Percentiles rank a stretch among this genome's conserved stretches.
These are phyloP conservation scores for Cebidichthys violaceus DNA, from an alignment of 2,113 vertebrate genomes.

Conservation along the genomic window DNA sequence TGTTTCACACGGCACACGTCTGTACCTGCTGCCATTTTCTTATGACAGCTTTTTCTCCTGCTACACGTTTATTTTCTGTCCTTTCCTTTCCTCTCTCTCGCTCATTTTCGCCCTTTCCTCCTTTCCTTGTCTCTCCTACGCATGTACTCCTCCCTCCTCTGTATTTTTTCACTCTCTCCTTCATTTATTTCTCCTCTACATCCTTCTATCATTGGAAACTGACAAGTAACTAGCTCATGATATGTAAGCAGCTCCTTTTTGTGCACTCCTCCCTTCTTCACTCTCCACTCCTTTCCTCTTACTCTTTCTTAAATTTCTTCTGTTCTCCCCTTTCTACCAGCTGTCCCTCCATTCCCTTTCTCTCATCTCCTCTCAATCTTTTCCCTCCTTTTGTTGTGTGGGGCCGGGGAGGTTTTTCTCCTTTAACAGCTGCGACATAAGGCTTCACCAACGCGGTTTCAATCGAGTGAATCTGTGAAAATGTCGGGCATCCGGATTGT, in stretches of 20 bases:
- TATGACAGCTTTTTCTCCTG: too few species aligned
- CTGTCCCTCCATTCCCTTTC: background rate
- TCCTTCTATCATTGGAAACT: background rate
- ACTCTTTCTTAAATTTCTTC: background rate
- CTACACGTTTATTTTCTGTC: background rate
- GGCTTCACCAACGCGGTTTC: background rate
- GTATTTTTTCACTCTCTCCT: background rate
- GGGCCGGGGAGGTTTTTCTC: background rate
- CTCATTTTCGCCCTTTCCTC: too few species aligned
- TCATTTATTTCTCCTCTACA: too few species aligned
- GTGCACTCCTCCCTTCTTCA: background rate
- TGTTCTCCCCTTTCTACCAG: background rate
- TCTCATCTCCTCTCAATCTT: background rate
- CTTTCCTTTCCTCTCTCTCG: background rate
- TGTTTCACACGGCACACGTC: too few species aligned
- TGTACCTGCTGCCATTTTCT: too few species aligned
- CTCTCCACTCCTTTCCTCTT: background rate
- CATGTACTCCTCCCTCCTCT: background rate
- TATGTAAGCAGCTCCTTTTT: background rate
- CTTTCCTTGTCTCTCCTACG: too few species aligned
- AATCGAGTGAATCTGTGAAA: background rate
- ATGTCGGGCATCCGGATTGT: background rate
- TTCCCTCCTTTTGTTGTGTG: background rate
- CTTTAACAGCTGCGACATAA: background rate
- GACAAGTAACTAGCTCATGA: background rate